These are phyloP conservation scores for Trissonchulus latispiculum DNA, from an alignment of 2,888 invertebrate genomes.

Conservation along the genomic window DNA sequence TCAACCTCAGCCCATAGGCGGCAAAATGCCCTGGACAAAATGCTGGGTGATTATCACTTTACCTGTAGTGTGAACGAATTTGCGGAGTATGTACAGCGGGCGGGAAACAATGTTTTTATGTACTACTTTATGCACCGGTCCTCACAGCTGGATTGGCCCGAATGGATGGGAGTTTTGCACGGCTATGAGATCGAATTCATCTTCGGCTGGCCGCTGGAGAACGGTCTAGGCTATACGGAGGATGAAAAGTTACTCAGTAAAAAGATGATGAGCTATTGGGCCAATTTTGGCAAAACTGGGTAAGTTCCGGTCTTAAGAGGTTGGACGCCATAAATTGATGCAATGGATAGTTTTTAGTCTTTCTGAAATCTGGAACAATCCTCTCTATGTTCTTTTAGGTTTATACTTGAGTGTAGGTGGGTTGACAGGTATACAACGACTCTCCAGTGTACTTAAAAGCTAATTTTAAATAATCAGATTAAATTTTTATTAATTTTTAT, in stretches of 20 bases:
- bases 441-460: no score
- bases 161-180: constrained; percentile 99
- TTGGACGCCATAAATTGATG: no score
- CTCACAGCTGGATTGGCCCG: constrained; percentile 65
- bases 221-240: constrained; percentile 70
- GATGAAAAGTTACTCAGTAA: constrained; percentile 74
- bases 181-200: constrained; percentile 96
- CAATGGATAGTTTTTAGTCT: no score
- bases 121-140: constrained; percentile 42
- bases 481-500: no score
- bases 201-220: constrained; percentile 85
- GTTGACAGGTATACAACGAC: no score
- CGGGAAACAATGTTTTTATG: constrained; percentile 36
- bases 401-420: no score
- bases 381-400: no score
- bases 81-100: constrained; percentile 33
- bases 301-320: no score
- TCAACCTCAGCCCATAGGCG: constrained; percentile 69
- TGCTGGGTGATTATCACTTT: constrained; percentile 44
- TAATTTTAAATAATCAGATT: no score
- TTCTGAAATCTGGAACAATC: no score
- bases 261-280: constrained; percentile 82
- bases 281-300: constrained; percentile 87
- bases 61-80: constrained; percentile 44
- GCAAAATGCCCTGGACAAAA: constrained; percentile 35